Conservation (phyloP, 1,140 invertebrate genomes). For the Hylaeus volcanicus region DNA sequence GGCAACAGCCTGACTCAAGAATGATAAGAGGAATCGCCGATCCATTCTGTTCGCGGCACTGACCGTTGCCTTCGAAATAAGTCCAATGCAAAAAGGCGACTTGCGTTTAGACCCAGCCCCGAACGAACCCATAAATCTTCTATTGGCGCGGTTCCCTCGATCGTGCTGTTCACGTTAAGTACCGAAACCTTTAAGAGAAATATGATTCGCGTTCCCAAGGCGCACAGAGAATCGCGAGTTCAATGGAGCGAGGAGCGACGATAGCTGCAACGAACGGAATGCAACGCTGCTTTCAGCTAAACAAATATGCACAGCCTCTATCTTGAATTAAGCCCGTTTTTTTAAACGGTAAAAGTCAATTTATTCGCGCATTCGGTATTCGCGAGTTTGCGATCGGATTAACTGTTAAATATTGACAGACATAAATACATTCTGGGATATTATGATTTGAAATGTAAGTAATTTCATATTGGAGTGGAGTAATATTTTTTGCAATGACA, state of each 20-base stretch:
- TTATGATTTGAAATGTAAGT: no score
- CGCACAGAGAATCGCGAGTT: conserved; percentile 24
- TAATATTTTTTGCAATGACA: no score
- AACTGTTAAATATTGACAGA: no score
- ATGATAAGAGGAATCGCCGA: no score
- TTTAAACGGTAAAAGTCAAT: not conserved
- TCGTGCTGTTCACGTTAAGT: conserved; percentile 52
- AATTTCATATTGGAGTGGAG: no score
- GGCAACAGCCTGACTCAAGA: no score
- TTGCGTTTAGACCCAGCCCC: conserved; percentile 14
- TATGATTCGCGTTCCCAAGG: conserved; percentile 53
- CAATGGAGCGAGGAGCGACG: conserved; percentile 25
- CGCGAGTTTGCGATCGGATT: no score
- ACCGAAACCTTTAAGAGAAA: conserved; percentile 60
- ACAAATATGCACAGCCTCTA: conserved; percentile 36
- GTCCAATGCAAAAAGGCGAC: conserved; percentile 24
- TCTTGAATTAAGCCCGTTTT: conserved; percentile 19
- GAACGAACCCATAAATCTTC: conserved; percentile 51
- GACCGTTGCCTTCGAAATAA: conserved; percentile 13
- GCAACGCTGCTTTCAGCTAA: conserved; percentile 40
- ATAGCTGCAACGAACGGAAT: not conserved
- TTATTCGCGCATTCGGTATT: no score
- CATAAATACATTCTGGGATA: no score
- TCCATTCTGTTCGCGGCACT: conserved; percentile 10
- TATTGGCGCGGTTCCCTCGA: conserved; percentile 22